Percentiles rank a stretch among this genome's conserved stretches.
These are phyloP conservation scores for Synodontis membranacea DNA, from an alignment of 2,113 vertebrate species.

Conservation along the genomic window DNA sequence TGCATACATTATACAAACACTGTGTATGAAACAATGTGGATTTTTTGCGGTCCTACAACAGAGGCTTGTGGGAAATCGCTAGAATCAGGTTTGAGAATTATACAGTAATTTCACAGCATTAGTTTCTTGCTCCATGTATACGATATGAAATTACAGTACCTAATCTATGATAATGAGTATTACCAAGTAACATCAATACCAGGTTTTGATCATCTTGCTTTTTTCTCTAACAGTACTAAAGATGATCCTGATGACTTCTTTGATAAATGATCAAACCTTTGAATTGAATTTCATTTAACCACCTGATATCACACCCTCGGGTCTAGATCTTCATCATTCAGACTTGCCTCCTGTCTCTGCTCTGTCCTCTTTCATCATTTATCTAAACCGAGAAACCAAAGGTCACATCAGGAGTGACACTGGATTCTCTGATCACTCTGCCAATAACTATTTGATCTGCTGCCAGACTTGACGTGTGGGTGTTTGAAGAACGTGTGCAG, in stretches of 20 bases:
- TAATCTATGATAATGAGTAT: too few species aligned
- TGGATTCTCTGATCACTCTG: not conserved
- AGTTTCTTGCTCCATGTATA: too few species aligned
- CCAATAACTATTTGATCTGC: not conserved
- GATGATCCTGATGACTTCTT: not conserved
- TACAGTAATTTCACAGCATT: too few species aligned
- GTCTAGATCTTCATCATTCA: not conserved
- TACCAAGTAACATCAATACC: too few species aligned
- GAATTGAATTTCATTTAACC: not conserved
- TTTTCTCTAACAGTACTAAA: not conserved
- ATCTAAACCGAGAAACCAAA: not conserved
- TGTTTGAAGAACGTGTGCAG: not conserved
- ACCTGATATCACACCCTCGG: not conserved
- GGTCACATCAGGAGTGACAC: not conserved
- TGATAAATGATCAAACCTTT: not conserved
- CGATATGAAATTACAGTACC: too few species aligned
- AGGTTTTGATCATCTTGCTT: too few species aligned
- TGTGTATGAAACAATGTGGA: too few species aligned
- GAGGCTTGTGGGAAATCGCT: too few species aligned
- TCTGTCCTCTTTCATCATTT: constrained; percentile 6
- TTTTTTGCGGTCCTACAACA: too few species aligned
- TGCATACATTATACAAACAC: too few species aligned
- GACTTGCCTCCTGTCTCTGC: not conserved
- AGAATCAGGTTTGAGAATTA: too few species aligned
- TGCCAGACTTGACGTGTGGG: not conserved